Conservation (phyloP, 2,797 vertebrate genomes). For the Tadarida brasiliensis region DNA sequence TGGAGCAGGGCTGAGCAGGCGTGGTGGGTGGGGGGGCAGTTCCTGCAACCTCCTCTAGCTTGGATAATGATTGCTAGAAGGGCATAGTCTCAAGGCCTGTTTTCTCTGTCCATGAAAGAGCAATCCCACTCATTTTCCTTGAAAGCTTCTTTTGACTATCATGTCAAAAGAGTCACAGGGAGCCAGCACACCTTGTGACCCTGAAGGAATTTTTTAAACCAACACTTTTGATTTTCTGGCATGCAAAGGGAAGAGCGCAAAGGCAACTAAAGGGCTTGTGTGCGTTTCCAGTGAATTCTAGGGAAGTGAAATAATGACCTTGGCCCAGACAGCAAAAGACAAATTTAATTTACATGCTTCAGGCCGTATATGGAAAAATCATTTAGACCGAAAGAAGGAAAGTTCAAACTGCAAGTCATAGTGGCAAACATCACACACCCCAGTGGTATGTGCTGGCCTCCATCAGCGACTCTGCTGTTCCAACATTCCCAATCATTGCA, state of each 20-base stretch:
- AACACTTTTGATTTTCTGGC: constrained; percentile 45
- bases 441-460: constrained; percentile 57
- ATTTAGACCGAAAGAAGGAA: constrained; percentile 63
- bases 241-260: not conserved
- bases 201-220: not conserved
- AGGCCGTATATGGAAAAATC: constrained; percentile 79
- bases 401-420: constrained; percentile 63
- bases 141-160: constrained; percentile 19
- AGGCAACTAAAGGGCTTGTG: constrained; percentile 27
- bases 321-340: constrained; percentile 70
- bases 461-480: not conserved
- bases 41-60: not conserved
- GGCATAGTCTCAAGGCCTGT: not conserved
- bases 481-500: constrained; percentile 45
- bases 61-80: not conserved
- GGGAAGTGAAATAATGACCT: constrained; percentile 72
- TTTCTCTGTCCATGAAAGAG: not conserved
- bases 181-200: constrained; percentile 57
- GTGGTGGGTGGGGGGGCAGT: no score
- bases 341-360: constrained; percentile 77
- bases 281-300: constrained; percentile 74
- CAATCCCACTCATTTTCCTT: not conserved
- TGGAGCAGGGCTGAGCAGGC: not conserved
- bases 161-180: not conserved
- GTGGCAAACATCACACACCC: constrained; percentile 72